Evolutionary conservation across 37 sponge, comb jelly and placozoan species (phyloP).

Genomic region (Cladorhizidae sp.): DNA sequence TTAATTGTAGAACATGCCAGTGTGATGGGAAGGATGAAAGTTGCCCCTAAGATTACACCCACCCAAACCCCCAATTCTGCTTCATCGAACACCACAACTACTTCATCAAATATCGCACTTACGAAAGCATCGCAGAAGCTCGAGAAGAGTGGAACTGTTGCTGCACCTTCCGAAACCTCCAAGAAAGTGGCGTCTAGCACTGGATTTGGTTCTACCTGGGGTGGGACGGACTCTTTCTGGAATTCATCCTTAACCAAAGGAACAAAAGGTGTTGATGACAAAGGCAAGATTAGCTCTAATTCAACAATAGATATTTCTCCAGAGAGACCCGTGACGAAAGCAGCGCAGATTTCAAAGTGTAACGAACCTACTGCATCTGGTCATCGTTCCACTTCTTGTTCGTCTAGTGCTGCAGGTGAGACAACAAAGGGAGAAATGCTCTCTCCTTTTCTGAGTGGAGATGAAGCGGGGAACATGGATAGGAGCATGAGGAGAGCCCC

Average conservation of each 20-base stretch:
- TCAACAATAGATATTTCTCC: neutral
- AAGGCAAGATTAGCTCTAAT: neutral
- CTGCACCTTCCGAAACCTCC: neutral
- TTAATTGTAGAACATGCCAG: neutral
- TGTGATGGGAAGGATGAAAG: neutral
- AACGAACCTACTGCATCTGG: neutral
- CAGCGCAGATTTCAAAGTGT: neutral
- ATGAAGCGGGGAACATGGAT: too few relatives aligned
- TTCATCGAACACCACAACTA: neutral
- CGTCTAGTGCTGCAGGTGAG: neutral
- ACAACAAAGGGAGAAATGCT: neutral
- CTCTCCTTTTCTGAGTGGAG: neutral
- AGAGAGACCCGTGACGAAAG: neutral
- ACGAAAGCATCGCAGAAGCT: neutral
- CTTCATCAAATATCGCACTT: neutral
- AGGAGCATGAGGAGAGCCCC: neutral
- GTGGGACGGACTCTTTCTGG: constrained; percentile 45
- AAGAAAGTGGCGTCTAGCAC: neutral
- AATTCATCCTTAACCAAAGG: neutral
- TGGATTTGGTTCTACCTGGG: constrained; percentile 54
- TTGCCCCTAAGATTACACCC: too few relatives aligned
- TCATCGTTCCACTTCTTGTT: neutral
- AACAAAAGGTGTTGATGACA: neutral
- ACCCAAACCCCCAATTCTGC: too few relatives aligned
- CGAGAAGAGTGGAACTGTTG: neutral